Base-by-base conservation (phyloP, 2,888 invertebrate genomes). In the Gari tellinella region DNA sequence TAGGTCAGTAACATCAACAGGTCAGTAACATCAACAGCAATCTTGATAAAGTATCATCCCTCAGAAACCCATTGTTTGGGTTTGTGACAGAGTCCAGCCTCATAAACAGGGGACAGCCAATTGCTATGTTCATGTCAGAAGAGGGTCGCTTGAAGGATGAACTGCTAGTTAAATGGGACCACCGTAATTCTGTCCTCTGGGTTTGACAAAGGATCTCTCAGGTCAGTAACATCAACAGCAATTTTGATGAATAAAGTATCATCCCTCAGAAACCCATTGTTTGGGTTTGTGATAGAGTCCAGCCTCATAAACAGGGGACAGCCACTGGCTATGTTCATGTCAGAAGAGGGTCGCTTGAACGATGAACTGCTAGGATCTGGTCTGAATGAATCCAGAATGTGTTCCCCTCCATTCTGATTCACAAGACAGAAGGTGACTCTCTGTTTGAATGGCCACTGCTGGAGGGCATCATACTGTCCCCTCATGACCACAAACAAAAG, bases 281-380 rank as follows among this genome's bases (percentile, higher is more conserved):
- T 51, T 4, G 73, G 41, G 43, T 70, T 78, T 23, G 43, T 72
- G 12, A 79, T 67, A 41, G 78, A 80, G 26, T 84, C 81, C 14
- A 88, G 72, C 41, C 87, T 80, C 46, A 89, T 79, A 68, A 92
- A 92, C 56, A 89, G 68, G 0, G 92, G 92, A 67, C 90, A 91
- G 1, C 92, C 92, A 66, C 88, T 89, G 5, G 92, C 92, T 14
- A 91, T 90, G 83, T 91, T 92, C 90, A 91, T 91, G 62, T 91
- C 90, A 1, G 89, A 81, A 14, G 82, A 83, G 4, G 92, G 92
- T 25, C 88, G 76, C 55, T 87, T 84, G 83, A 91, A 92, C 0
- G 90, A 90, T 2, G 88, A 84, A 55, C 90, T 90, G 48, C 81
- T 83, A 0, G 88, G 88, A 72, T 92, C 92, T 0, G 91, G 91